Conservation (phyloP, 2,113 vertebrate genomes). For the Cariama cristata region DNA sequence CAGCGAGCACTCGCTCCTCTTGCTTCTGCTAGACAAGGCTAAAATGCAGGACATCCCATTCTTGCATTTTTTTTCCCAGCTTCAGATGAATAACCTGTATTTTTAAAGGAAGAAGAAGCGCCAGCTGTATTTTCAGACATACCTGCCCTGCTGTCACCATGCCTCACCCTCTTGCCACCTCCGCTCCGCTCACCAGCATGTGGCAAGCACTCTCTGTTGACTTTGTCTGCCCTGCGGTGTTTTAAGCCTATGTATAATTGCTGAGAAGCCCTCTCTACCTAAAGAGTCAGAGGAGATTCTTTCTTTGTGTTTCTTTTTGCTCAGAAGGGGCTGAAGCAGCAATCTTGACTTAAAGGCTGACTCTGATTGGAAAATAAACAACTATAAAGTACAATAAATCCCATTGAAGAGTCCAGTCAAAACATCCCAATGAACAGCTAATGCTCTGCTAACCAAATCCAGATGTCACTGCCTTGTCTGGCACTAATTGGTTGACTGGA, state of each 20-base stretch:
- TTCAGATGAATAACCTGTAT: not conserved
- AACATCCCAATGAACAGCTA: conserved; percentile 76
- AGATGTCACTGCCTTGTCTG: conserved; percentile 76
- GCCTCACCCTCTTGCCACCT: not conserved
- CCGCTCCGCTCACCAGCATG: rapidly evolving
- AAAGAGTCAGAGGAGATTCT: not conserved
- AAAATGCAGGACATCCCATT: not conserved
- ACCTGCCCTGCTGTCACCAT: not conserved
- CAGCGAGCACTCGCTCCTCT: not conserved
- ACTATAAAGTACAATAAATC: conserved; percentile 78
- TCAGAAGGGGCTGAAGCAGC: conserved; percentile 65
- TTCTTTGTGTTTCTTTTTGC: conserved; percentile 48
- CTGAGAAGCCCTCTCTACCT: not conserved
- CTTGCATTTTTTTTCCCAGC: not conserved
- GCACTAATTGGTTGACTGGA: conserved; percentile 70
- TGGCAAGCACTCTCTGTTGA: not conserved
- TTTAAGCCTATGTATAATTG: not conserved
- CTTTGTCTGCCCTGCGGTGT: not conserved
- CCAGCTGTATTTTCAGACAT: not conserved
- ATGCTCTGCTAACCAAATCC: conserved; percentile 76
- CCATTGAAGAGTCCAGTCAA: conserved; percentile 79
- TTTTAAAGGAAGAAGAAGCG: not conserved
- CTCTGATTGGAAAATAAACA: conserved; percentile 83
- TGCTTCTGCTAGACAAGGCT: not conserved
- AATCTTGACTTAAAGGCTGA: conserved; percentile 76